phyloP scores from a whole-genome alignment of 2,113 vertebrate genomes.

The Aegotheles bennettii region DNA sequence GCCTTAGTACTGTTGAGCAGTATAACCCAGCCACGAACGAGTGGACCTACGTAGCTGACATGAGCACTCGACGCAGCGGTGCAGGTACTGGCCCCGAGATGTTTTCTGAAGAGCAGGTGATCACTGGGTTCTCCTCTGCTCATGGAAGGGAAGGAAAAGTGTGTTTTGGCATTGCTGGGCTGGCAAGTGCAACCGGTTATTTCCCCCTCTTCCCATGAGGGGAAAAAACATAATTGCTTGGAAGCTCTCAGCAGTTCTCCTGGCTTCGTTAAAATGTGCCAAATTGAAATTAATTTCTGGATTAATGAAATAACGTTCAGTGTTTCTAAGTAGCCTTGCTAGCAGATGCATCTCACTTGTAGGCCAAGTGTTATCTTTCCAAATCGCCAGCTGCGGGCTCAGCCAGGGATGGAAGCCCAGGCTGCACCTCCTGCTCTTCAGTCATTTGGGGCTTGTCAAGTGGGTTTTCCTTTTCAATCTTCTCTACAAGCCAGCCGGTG shows the following conservation, averaged over 20 bases:
- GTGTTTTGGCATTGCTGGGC: background rate
- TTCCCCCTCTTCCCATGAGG: accelerated
- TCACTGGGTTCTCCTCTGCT: background rate
- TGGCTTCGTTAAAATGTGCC: background rate
- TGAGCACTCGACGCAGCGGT: conserved; percentile 95
- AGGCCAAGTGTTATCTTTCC: background rate
- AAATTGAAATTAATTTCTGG: background rate
- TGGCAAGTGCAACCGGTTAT: background rate
- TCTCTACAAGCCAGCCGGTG: background rate
- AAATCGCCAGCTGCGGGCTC: background rate
- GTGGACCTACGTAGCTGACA: conserved; percentile 90
- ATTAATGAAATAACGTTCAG: background rate
- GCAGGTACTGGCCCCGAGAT: conserved; percentile 76
- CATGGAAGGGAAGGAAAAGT: accelerated
- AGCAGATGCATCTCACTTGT: background rate
- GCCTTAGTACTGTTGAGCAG: conserved; percentile 93
- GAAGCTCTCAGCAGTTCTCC: background rate
- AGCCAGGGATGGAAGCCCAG: background rate
- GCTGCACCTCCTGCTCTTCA: background rate
- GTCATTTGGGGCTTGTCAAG: accelerated
- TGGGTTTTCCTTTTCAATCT: background rate
- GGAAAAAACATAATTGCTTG: background rate
- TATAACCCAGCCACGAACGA: conserved; percentile 89
- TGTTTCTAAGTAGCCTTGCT: background rate
- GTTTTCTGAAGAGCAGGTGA: background rate